Evolutionary conservation across 2,888 invertebrate genomes (phyloP).

Genomic region (Itoplectis maculator): DNA sequence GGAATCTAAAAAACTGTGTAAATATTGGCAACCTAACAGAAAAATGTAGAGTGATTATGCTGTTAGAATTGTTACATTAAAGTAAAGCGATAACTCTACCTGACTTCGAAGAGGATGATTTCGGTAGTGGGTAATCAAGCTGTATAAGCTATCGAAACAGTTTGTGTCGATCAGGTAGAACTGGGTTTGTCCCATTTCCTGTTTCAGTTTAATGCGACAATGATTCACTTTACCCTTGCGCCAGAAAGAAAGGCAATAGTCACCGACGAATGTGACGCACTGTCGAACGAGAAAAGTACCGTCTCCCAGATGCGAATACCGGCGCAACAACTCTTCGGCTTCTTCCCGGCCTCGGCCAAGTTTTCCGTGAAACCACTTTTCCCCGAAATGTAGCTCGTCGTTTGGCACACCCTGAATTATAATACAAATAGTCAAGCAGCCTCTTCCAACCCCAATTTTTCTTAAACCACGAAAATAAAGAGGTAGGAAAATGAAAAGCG

Average conservation of each 20-base stretch:
- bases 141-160: slow-evolving; percentile 96
- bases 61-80: not conserved
- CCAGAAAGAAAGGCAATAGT: slow-evolving; percentile 98
- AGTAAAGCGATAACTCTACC: slow-evolving; percentile 83
- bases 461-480: not conserved
- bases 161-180: slow-evolving; percentile 95
- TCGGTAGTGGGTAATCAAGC: slow-evolving; percentile 95
- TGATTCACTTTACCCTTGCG: slow-evolving; percentile 95
- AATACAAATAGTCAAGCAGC: slow-evolving; percentile 4
- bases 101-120: slow-evolving; percentile 94
- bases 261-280: slow-evolving; percentile 98
- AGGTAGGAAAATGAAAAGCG: too few species aligned
- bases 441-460: not conserved
- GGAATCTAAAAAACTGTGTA: too few species aligned
- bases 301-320: slow-evolving; percentile 93
- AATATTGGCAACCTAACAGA: too few species aligned
- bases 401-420: slow-evolving; percentile 88
- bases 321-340: slow-evolving; percentile 87
- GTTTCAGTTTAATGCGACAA: slow-evolving; percentile 95
- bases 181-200: slow-evolving; percentile 94
- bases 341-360: slow-evolving; percentile 93
- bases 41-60: too few species aligned
- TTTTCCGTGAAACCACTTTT: slow-evolving; percentile 97
- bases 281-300: slow-evolving; percentile 97
- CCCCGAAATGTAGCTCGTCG: slow-evolving; percentile 95